phyloP scores from a whole-genome alignment of 2,113 vertebrate species.

The Antechinus stuartii region DNA sequence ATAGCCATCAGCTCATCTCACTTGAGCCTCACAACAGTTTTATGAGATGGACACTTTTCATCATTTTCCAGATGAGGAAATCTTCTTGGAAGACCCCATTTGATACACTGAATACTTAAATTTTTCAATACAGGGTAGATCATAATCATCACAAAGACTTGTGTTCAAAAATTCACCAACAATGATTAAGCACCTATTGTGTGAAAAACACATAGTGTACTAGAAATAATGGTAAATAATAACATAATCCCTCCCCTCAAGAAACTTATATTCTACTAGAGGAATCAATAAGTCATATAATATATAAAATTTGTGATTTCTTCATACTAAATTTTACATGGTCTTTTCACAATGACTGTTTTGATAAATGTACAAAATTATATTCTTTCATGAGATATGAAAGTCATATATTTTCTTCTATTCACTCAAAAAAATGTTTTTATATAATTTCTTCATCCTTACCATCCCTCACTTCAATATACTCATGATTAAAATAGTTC shows the following conservation, averaged over 20 bases:
- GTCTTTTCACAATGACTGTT: slow-evolving; percentile 43
- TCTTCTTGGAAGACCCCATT: neutral
- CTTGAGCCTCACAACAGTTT: neutral
- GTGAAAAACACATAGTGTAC: neutral
- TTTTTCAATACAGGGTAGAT: neutral
- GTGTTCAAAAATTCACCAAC: neutral
- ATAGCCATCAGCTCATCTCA: neutral
- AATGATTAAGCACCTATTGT: neutral
- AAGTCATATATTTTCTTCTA: slow-evolving; percentile 50
- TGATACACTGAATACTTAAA: neutral
- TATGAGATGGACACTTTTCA: neutral
- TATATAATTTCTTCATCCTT: slow-evolving; percentile 25
- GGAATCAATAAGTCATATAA: neutral
- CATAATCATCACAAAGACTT: neutral
- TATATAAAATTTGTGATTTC: neutral
- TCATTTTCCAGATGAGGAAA: neutral
- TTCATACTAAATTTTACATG: neutral
- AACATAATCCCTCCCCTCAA: neutral
- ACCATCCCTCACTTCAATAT: neutral
- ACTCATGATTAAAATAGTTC: neutral
- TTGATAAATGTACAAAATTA: slow-evolving; percentile 50
- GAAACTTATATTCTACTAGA: neutral
- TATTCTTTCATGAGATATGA: slow-evolving; percentile 31
- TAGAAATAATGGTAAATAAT: neutral
- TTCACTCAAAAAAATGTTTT: slow-evolving; percentile 48